A percentile compares a stretch with the other conserved stretches of the same genome.
These are phyloP conservation scores for Hanleya hanleyi DNA, from an alignment of 2,888 invertebrate genomes.

Conservation along the genomic window DNA sequence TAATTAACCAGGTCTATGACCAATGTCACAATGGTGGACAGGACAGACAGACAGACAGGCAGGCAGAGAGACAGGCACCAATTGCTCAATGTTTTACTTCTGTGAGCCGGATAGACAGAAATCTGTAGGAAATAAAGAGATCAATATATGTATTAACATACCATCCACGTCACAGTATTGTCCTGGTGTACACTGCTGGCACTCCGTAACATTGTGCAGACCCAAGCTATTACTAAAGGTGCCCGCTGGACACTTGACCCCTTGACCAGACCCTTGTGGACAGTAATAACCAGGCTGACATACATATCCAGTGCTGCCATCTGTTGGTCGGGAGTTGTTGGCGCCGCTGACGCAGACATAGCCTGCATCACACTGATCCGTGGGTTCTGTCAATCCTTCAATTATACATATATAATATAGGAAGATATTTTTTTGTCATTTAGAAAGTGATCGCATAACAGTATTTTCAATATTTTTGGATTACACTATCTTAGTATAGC, in stretches of 20 bases:
- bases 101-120: background rate
- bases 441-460: too few relatives aligned
- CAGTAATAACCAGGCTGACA: slow-evolving; percentile 67
- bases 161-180: slow-evolving; percentile 63
- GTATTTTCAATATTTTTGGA: too few relatives aligned
- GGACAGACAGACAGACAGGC: too few relatives aligned
- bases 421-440: too few relatives aligned
- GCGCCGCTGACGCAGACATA: slow-evolving; percentile 65
- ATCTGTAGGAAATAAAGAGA: background rate
- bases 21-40: too few relatives aligned
- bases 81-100: background rate
- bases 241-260: slow-evolving; percentile 65
- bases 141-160: slow-evolving; percentile 30
- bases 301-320: slow-evolving; percentile 61
- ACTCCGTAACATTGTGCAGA: slow-evolving; percentile 62
- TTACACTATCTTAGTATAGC: too few relatives aligned
- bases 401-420: too few relatives aligned
- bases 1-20: too few relatives aligned
- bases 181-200: slow-evolving; percentile 63
- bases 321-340: slow-evolving; percentile 56
- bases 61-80: background rate
- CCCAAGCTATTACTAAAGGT: slow-evolving; percentile 62
- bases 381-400: slow-evolving; percentile 47
- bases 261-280: slow-evolving; percentile 60
- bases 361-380: slow-evolving; percentile 63